Base-by-base conservation (phyloP, 2,888 invertebrate genomes). In the Metalampra italica region DNA sequence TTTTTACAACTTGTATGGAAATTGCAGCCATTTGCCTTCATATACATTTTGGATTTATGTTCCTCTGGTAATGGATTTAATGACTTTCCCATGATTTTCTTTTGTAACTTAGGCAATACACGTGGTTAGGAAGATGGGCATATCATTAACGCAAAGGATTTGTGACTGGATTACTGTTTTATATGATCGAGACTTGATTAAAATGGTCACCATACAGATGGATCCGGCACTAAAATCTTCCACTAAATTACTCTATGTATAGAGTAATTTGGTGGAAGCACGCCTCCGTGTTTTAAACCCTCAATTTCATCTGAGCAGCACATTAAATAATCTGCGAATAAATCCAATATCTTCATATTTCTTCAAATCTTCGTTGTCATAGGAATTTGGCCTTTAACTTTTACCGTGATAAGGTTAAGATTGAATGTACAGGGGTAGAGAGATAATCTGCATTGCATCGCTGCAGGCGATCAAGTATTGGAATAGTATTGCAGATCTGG, bases 401-500 rank as follows among this genome's bases (percentile, higher is more conserved):
- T 55, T 40, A 55, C 46, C 36, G 32, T 9, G 14, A 55, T 66
- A 73, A 60, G 63, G 56, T 62, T 57, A 66, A 63, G 40, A 36
- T 49, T 38, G 43, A 30, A 45, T 37, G 45, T 38, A 37, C 40
- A 39, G 39, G 42, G 37, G 29, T 9, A n/a, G 32, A 40, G 55
- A 61, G 60, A 62, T 65, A 71, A 77, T 79, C 68, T 77, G 68
- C 73, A 75, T 67, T 66, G 71, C 71, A 73, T 70, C 59, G 74
- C 78, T 70, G 59, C 65, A 60, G 69, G 75, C 76, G 63, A 63
- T 64, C 63, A 63, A 64, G 66, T 72, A 77, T 77, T 71, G 62
- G 68, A 75, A 75, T 74, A 72, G 74, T 69, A 76, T 75, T 75
- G 59, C 46, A 64, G 61, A 80, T 76, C 70, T 83, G 72, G 82